These are phyloP conservation scores for Pseudorasbora parva DNA, from an alignment of 2,113 vertebrate species.

Conservation along the genomic window DNA sequence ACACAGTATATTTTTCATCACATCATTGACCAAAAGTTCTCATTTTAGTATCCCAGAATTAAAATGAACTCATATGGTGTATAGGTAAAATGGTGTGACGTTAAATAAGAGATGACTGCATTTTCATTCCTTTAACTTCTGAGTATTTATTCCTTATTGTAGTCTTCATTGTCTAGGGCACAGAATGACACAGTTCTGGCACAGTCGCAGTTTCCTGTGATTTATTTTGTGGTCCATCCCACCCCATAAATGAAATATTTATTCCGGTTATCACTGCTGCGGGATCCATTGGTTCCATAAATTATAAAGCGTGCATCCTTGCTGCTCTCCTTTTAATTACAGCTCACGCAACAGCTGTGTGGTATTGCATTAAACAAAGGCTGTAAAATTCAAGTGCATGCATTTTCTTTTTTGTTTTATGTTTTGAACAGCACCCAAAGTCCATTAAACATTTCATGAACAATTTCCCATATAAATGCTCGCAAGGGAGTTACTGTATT, in stretches of 20 bases:
- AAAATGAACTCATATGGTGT: neutral
- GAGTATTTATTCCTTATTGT: neutral
- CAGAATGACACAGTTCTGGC: constrained; percentile 1
- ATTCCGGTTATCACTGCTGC: constrained; percentile 23
- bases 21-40: neutral
- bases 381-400: constrained; percentile 47
- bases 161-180: neutral
- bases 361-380: constrained; percentile 22
- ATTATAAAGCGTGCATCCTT: constrained; percentile 22
- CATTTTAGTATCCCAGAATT: neutral
- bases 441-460: constrained; percentile 70
- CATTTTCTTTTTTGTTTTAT: neutral
- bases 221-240: constrained; percentile 15
- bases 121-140: neutral
- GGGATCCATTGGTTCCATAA: constrained; percentile 15
- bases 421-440: constrained; percentile 28
- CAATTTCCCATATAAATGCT: constrained; percentile 61
- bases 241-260: constrained; percentile 24
- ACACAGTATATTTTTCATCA: too few species aligned
- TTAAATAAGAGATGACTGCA: neutral
- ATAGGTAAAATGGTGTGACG: neutral
- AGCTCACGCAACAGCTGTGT: constrained; percentile 21
- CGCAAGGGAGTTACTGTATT: constrained; percentile 11
- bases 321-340: constrained; percentile 25
- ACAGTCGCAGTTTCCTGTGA: neutral